Evolutionary conservation across 2,113 vertebrate genomes (phyloP).

Genomic region (Lutjanus erythropterus): DNA sequence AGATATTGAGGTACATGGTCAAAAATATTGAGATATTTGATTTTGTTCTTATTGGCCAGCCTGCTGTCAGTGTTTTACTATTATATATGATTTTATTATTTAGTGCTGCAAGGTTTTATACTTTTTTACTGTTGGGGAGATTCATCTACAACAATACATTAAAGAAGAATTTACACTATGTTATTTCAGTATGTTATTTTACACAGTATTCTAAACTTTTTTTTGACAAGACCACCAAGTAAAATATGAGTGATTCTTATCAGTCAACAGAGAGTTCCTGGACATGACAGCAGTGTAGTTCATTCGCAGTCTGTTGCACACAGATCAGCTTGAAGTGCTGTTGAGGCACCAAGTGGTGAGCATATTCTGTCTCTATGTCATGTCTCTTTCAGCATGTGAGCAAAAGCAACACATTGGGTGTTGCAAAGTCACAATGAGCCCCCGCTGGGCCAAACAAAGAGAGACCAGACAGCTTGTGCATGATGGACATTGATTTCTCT

Average conservation of each 20-base stretch:
- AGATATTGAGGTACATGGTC: too few species aligned
- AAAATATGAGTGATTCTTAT: constrained; percentile 2
- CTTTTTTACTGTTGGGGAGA: too few species aligned
- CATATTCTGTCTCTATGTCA: background rate
- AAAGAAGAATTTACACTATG: too few species aligned
- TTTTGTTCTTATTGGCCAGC: too few species aligned
- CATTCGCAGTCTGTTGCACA: constrained; percentile 28
- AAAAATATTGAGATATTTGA: too few species aligned
- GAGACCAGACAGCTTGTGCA: constrained; percentile 36
- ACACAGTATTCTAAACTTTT: too few species aligned
- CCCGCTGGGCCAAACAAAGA: constrained; percentile 48
- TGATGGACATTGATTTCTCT: constrained; percentile 40
- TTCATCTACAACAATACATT: too few species aligned
- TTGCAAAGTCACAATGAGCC: constrained; percentile 42
- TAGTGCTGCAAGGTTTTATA: too few species aligned
- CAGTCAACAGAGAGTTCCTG: constrained; percentile 11
- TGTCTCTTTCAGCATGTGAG: constrained; percentile 42
- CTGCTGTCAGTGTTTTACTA: too few species aligned
- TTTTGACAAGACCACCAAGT: background rate
- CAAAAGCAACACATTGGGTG: constrained; percentile 43
- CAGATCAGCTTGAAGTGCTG: constrained; percentile 34
- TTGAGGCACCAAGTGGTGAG: constrained; percentile 25
- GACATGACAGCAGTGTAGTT: constrained; percentile 11
- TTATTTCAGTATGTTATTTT: too few species aligned
- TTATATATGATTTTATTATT: too few species aligned